A percentile compares a stretch with the other conserved stretches of the same genome.
phyloP scores from a whole-genome alignment of 2,113 vertebrate genomes.

The Dolichallabes microphthalmus region DNA sequence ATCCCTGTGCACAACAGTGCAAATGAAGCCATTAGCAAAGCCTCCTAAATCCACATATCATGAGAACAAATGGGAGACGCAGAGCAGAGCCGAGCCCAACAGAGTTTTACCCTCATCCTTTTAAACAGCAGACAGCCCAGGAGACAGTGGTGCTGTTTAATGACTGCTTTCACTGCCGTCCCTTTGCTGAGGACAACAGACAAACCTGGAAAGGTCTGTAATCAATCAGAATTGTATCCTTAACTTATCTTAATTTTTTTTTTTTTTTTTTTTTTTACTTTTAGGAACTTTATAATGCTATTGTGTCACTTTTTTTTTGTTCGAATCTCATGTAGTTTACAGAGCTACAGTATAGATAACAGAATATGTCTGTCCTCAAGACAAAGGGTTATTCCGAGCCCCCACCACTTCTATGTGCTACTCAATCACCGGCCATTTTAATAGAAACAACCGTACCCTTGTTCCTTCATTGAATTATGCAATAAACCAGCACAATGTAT shows the following conservation, averaged over 20 bases:
- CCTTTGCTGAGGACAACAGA: constrained; percentile 61
- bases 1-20: constrained; percentile 59
- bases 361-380: not conserved
- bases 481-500: not conserved
- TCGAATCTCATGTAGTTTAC: not conserved
- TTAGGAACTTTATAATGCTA: not conserved
- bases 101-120: constrained; percentile 57
- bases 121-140: constrained; percentile 63
- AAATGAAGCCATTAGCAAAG: constrained; percentile 77
- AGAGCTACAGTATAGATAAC: not conserved
- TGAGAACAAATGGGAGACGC: constrained; percentile 61
- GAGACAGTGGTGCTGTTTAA: constrained; percentile 73
- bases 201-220: constrained; percentile 49
- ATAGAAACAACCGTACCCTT: not conserved
- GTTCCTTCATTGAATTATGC: not conserved
- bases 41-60: constrained; percentile 65
- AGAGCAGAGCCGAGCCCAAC: constrained; percentile 24
- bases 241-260: not conserved
- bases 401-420: not conserved
- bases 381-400: not conserved
- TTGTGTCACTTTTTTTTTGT: not conserved
- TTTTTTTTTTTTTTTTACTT: not conserved
- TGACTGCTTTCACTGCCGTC: constrained; percentile 65
- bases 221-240: not conserved
- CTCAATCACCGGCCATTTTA: not conserved